Percentiles rank a stretch among this genome's conserved stretches.
Conservation (phyloP, 64 coral and sea anemone species). For the Montipora capricornis region DNA sequence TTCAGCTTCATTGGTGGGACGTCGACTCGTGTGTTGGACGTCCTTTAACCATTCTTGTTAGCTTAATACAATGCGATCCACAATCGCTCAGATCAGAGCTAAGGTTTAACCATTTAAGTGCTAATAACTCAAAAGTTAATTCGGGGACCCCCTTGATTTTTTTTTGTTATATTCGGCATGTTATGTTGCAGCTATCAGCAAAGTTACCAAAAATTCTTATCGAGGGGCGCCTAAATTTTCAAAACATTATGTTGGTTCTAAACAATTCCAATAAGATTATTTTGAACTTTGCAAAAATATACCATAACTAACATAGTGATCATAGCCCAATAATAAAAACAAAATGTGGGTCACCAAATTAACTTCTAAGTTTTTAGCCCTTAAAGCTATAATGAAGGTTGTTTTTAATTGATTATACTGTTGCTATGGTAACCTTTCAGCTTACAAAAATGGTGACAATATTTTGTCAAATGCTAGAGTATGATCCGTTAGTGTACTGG, state of each 20-base stretch:
- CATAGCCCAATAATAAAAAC: not conserved
- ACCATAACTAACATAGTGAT: not conserved
- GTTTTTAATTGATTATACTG: constrained; percentile 4
- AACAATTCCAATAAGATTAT: too few relatives aligned
- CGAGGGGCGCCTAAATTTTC: too few relatives aligned
- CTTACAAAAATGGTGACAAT: not conserved
- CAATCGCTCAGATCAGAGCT: not conserved
- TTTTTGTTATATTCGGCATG: too few relatives aligned
- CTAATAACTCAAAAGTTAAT: too few relatives aligned
- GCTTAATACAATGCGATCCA: not conserved
- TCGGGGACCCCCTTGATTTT: not conserved
- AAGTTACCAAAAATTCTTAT: too few relatives aligned
- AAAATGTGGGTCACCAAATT: not conserved
- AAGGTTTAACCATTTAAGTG: not conserved
- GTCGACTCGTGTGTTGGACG: not conserved
- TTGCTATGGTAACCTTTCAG: not conserved
- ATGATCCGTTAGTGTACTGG: not conserved
- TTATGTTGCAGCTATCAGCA: too few relatives aligned
- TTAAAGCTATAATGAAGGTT: not conserved
- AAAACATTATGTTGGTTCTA: too few relatives aligned
- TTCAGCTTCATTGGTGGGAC: not conserved
- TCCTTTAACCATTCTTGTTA: not conserved
- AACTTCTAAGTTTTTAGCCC: not conserved
- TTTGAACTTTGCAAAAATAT: not conserved
- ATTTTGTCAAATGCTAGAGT: not conserved